Conservation (phyloP, 2,113 vertebrate species). For the Nymphicus hollandicus region DNA sequence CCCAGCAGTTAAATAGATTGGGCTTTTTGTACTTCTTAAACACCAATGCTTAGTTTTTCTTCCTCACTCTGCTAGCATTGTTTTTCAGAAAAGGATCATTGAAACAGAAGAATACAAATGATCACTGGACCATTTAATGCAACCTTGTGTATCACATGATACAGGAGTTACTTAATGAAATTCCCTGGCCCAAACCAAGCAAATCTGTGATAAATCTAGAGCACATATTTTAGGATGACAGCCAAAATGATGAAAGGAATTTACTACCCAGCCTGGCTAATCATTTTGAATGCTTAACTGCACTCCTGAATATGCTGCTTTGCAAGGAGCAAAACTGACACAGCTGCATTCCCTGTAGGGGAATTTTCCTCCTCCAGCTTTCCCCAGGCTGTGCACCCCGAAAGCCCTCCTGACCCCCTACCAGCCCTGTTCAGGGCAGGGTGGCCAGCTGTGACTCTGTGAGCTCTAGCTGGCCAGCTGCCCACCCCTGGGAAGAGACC, state of each 20-base stretch:
- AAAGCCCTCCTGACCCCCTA: not conserved
- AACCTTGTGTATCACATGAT: constrained; percentile 43
- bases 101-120: constrained; percentile 35
- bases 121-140: constrained; percentile 32
- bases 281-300: constrained; percentile 42
- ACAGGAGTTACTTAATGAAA: constrained; percentile 58
- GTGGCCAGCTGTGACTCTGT: not conserved
- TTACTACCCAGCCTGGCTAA: constrained; percentile 44
- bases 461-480: not conserved
- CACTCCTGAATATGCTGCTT: not conserved
- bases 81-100: constrained; percentile 12
- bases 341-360: not conserved
- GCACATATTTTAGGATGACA: constrained; percentile 51
- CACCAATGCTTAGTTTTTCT: not conserved
- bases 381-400: not conserved
- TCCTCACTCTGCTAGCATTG: not conserved
- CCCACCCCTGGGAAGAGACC: not conserved
- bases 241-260: constrained; percentile 62
- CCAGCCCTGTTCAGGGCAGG: not conserved
- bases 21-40: constrained; percentile 9
- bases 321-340: not conserved
- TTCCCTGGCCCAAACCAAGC: constrained; percentile 41
- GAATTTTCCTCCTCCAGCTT: not conserved
- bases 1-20: not conserved
- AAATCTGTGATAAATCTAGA: constrained; percentile 55